Base-by-base conservation (phyloP, 2,797 vertebrate species). In the Mastacembelus armatus region DNA sequence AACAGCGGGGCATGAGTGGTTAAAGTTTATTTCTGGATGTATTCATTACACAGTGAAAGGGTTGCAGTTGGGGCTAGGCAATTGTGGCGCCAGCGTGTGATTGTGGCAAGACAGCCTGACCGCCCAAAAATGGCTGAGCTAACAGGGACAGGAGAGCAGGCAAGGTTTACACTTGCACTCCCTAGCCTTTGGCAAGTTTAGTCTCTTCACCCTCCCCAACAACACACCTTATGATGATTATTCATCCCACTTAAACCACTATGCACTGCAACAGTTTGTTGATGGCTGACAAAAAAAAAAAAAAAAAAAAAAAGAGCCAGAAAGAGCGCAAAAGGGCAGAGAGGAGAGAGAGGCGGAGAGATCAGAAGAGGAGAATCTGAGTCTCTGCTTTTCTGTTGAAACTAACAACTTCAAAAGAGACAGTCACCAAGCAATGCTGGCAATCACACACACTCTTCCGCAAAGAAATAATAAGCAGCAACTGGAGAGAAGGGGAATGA, bases 91-190 rank as follows among this genome's bases (percentile, higher is more conserved):
- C 95, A 98, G 94, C 68, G 27, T 95, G 91, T 94, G 95, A 97
- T 96, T 98, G 95, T 96, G 96, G 97, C 92, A 97, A 97, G 96
- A 97, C 94, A 9, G 93, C 83, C 94, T 95, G 95, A 96, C 96
- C 96, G 91, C 95, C 78, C 88, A 88, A 94, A 97, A 96, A 96
- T 90, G 95, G 95, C 95, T 96, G 95, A 96, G 94, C 94, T 95
- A 94, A 96, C 94, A 96, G 92, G 89, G 93, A 85, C 66, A 81
- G 91, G 32, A 87, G 93, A 71, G 57, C 81, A 72, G 85, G 89
- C 89, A 87, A 92, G 91, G 88, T 90, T 88, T 93, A 81, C 87
- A 91, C 91, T 90, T 85, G 81, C 84, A 79, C 84, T 87, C 78
- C 18, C 76, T 83, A 77, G 87, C 81, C 71, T 74, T 73, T 76